These are phyloP conservation scores for Aptenodytes patagonicus DNA, from an alignment of 2,113 vertebrate species.

Conservation along the genomic window DNA sequence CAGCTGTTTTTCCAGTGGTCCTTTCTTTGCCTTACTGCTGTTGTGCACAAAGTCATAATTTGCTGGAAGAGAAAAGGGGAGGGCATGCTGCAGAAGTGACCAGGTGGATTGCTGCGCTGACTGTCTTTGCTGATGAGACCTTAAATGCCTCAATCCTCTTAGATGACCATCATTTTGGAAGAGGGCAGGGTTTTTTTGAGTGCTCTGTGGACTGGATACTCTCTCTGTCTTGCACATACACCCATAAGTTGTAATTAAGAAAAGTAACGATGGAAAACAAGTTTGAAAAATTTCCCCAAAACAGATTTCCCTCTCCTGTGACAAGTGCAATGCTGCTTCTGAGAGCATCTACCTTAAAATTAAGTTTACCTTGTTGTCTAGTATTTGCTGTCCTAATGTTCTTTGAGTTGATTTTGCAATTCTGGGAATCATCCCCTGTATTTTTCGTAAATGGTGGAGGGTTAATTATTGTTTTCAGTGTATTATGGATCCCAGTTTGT, in stretches of 20 bases:
- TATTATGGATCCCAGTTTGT: background rate
- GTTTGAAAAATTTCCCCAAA: background rate
- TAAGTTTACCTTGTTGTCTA: background rate
- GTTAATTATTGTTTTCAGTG: background rate
- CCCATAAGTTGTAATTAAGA: background rate
- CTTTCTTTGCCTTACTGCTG: background rate
- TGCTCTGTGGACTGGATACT: background rate
- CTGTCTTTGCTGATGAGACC: background rate
- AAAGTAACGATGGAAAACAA: background rate
- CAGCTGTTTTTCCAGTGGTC: background rate
- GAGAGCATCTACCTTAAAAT: background rate
- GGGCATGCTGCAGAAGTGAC: background rate
- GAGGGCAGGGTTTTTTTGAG: background rate
- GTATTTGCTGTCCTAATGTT: background rate
- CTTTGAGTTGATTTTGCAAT: background rate
- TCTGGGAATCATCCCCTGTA: background rate
- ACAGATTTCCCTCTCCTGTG: background rate
- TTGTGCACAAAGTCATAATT: background rate
- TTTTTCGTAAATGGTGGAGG: background rate
- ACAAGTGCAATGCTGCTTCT: background rate
- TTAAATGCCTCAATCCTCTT: background rate
- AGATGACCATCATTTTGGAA: background rate
- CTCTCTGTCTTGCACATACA: background rate
- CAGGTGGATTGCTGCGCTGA: background rate
- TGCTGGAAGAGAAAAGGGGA: background rate